Evolutionary conservation across 2,113 vertebrate genomes (phyloP).

Genomic region (Gavia stellata): DNA sequence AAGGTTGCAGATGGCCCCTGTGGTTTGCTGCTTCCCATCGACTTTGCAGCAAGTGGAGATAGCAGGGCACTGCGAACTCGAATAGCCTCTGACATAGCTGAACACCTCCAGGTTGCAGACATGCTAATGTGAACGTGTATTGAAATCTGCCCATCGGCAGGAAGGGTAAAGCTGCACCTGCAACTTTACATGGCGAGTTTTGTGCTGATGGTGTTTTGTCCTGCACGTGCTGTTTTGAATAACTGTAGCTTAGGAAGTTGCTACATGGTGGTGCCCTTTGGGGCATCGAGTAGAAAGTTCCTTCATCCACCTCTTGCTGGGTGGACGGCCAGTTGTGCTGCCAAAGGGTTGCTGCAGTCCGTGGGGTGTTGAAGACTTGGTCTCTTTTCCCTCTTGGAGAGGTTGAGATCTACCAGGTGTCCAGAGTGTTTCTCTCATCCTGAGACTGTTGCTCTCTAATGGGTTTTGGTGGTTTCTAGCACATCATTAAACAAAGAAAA

Average conservation of each 20-base stretch:
- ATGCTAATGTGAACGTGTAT: accelerated
- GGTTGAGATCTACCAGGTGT: background rate
- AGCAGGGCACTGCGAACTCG: accelerated
- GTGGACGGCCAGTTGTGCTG: background rate
- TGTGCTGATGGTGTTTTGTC: background rate
- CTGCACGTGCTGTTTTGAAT: background rate
- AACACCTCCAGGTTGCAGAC: background rate
- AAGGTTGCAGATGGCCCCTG: background rate
- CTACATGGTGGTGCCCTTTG: background rate
- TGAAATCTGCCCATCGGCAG: background rate
- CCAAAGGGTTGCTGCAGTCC: background rate
- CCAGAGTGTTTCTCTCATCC: background rate
- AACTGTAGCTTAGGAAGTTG: background rate
- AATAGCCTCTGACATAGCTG: background rate
- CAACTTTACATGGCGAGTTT: background rate
- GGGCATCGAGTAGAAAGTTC: background rate
- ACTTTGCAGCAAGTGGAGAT: background rate
- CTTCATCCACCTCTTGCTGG: background rate
- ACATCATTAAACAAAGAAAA: background rate
- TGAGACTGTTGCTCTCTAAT: background rate
- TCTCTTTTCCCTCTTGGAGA: background rate
- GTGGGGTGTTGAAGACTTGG: background rate
- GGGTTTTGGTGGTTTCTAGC: background rate
- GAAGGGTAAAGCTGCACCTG: background rate
- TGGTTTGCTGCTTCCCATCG: background rate